These are phyloP conservation scores for Ectemnius cavifrons DNA, from an alignment of 2,888 invertebrate genomes.

Conservation along the genomic window DNA sequence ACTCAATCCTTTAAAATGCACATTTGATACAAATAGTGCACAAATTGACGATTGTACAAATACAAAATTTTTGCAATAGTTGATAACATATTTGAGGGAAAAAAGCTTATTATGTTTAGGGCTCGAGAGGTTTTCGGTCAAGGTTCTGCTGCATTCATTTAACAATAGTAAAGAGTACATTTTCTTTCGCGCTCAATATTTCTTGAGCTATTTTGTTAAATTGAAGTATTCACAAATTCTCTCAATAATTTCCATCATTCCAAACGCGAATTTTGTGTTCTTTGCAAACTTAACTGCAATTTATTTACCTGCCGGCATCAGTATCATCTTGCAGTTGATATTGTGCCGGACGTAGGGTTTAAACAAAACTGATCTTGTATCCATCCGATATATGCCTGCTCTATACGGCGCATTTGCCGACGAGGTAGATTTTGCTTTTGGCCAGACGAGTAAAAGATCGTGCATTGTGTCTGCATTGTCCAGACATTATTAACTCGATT, in stretches of 20 bases:
- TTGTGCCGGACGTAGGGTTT: constrained; percentile 19
- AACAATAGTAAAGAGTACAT: constrained; percentile 37
- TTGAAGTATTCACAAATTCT: background rate
- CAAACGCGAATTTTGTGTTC: constrained; percentile 37
- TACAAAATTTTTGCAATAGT: constrained; percentile 16
- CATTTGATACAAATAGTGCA: constrained; percentile 28
- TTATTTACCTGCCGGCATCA: background rate
- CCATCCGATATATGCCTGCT: constrained; percentile 54
- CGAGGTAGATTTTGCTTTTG: constrained; percentile 42
- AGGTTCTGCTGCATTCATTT: constrained; percentile 27
- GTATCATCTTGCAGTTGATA: constrained; percentile 5
- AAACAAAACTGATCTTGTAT: constrained; percentile 48
- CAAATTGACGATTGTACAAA: constrained; percentile 7
- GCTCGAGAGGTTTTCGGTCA: constrained; percentile 28
- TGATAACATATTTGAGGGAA: constrained; percentile 14
- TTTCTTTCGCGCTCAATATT: constrained; percentile 28
- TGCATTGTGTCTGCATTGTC: constrained; percentile 33
- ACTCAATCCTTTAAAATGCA: constrained; percentile 34
- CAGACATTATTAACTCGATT: constrained; percentile 33
- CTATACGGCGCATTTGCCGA: constrained; percentile 40
- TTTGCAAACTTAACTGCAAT: constrained; percentile 14
- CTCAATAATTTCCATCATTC: constrained; percentile 2
- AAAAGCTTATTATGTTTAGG: constrained; percentile 15
- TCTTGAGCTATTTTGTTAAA: too few species aligned
- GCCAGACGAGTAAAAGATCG: constrained; percentile 29